Percentiles rank a stretch among this genome's conserved stretches.
Conservation (phyloP, 2,113 vertebrate species). For the Setophaga petechia region DNA sequence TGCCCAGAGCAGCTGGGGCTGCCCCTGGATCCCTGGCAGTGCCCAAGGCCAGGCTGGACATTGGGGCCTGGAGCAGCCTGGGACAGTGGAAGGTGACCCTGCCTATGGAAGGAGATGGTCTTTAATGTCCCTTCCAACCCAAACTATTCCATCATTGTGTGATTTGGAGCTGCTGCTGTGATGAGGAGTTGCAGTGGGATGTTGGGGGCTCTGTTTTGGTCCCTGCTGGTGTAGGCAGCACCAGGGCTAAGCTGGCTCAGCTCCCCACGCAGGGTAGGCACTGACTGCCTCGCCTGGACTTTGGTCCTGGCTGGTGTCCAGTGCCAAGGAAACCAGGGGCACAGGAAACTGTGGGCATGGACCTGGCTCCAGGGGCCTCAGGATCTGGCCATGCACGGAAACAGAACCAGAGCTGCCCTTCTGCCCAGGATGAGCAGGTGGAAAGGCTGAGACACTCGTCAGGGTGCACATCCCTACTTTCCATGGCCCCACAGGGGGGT, state of each 20-base stretch:
- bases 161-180: background rate
- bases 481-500: accelerated
- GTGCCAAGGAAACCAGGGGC: background rate
- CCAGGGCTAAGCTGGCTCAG: background rate
- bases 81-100: accelerated
- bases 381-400: accelerated
- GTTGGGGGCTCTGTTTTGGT: accelerated
- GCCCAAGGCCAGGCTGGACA: accelerated
- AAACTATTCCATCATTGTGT: background rate
- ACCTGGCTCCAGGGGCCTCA: background rate
- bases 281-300: background rate
- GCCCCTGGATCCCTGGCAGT: background rate
- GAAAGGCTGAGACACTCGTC: accelerated
- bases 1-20: background rate
- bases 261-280: background rate
- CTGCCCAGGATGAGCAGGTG: accelerated
- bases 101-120: background rate
- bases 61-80: background rate
- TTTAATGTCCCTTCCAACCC: background rate
- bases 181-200: background rate
- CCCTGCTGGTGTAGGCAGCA: background rate
- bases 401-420: background rate
- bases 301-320: constrained; percentile 5
- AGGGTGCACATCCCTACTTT: background rate
- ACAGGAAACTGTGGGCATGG: background rate